A percentile compares a stretch with the other conserved stretches of the same genome.
Evolutionary conservation across 2,888 invertebrate species (phyloP).

Genomic region (Leptothorax acervorum): DNA sequence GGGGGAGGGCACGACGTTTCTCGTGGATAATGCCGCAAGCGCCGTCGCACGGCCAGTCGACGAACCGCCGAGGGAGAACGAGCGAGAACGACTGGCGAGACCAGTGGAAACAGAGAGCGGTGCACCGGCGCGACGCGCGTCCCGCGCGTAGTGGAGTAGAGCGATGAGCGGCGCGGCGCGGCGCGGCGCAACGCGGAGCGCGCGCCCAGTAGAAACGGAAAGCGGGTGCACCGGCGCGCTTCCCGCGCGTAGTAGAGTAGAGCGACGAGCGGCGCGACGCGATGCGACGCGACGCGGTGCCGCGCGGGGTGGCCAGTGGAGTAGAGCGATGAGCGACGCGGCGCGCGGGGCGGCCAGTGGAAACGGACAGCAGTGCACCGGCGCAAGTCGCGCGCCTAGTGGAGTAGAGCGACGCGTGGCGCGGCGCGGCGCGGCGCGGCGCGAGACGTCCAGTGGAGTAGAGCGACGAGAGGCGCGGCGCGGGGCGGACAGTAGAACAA

Average conservation of each 20-base stretch:
- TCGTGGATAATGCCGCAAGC: conserved; percentile 69
- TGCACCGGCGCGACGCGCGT: conserved; percentile 38
- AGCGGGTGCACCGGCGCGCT: conserved; percentile 5
- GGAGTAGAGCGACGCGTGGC: neutral
- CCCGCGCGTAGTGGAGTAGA: conserved; percentile 41
- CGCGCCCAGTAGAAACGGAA: conserved; percentile 2
- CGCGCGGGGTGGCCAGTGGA: neutral
- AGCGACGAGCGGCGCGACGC: neutral
- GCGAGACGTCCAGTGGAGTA: neutral
- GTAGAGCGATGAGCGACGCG: neutral
- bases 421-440: neutral
- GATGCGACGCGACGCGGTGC: neutral
- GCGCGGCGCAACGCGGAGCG: neutral
- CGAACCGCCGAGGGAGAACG: conserved; percentile 62
- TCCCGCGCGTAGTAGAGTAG: neutral
- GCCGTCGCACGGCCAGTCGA: conserved; percentile 68
- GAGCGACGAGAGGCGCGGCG: neutral
- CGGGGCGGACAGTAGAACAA: neutral
- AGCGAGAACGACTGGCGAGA: conserved; percentile 55
- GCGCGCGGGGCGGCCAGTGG: conserved; percentile 9
- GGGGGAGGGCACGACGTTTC: conserved; percentile 67
- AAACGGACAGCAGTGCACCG: conserved; percentile 49
- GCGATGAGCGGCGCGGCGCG: conserved; percentile 48
- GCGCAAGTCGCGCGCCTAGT: conserved; percentile 12
- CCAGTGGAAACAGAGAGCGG: conserved; percentile 48